Percentiles rank a stretch among this genome's conserved stretches.
Evolutionary conservation across 2,888 invertebrate species (phyloP).

Genomic region (Agrilus biguttatus): DNA sequence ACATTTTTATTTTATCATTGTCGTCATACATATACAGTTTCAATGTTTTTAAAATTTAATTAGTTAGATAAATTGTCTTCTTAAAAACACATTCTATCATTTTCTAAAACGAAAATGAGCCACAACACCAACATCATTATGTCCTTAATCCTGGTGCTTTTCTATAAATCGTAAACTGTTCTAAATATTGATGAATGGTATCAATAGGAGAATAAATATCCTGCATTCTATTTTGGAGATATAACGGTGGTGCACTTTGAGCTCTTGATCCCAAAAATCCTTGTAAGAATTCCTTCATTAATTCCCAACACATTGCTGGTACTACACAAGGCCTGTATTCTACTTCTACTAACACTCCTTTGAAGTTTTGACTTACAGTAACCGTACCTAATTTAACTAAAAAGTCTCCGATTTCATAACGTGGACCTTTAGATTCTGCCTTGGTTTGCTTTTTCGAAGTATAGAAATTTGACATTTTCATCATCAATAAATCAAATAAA

Average conservation of each 20-base stretch:
- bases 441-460: slow-evolving; percentile 80
- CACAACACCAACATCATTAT: neutral
- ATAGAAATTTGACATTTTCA: slow-evolving; percentile 77
- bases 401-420: slow-evolving; percentile 83
- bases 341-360: slow-evolving; percentile 85
- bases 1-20: neutral
- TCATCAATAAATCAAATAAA: slow-evolving; percentile 79
- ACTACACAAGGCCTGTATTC: slow-evolving; percentile 87
- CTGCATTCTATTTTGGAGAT: slow-evolving; percentile 60
- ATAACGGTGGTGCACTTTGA: slow-evolving; percentile 58
- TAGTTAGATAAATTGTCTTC: neutral
- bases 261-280: slow-evolving; percentile 72
- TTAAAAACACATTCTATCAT: neutral
- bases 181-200: slow-evolving; percentile 86
- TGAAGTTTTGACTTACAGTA: slow-evolving; percentile 83
- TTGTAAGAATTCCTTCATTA: slow-evolving; percentile 82
- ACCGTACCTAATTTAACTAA: slow-evolving; percentile 87
- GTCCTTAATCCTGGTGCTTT: slow-evolving; percentile 46
- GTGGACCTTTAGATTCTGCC: slow-evolving; percentile 71
- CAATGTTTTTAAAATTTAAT: neutral
- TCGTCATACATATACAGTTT: neutral
- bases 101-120: neutral
- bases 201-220: slow-evolving; percentile 82
- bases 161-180: slow-evolving; percentile 80
- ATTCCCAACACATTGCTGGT: slow-evolving; percentile 78